Evolutionary conservation across 2,113 vertebrate species (phyloP), one percentile per base, ranked within the genome.

Genomic region (Tenrec ecaudatus): DNA sequence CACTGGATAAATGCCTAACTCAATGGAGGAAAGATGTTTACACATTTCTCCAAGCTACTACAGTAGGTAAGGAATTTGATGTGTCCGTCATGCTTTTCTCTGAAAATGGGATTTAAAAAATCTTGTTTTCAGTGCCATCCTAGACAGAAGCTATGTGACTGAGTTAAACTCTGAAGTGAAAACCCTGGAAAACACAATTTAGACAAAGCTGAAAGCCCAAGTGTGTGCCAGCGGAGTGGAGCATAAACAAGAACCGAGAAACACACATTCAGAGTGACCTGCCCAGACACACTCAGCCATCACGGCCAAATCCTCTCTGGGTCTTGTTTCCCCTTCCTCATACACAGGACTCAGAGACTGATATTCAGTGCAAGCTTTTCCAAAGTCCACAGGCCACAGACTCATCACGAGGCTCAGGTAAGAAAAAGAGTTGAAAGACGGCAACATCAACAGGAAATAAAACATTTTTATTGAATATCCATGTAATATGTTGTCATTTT

Each of bases 391-490:
- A 25, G 27, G n/a, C 8, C 20, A 0, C 1, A 3, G 53, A 33
- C 4, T 64, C 6, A 23, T 25, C 29, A 12, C 3, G 8, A 77
- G 83, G 36, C 38, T 71, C 33, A 38, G 47, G 79, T 16, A 94
- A 97, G 87, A 71, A 92, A 96, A 95, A 86, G 88, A 98, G 95
- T 95, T 93, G 96, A 96, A 95, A 95, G 81, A 83, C 96, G 88
- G 98, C 98, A 98, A 98, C 99, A 99, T 99, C 98, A 99, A 99
- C 99, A 99, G 99, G 99, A 99, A 99, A 99, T 99, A 99, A 99
- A 99, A 99, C 99, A 98, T 99, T 99, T 99, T 99, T 99, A 99
- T 99, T 99, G 99, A 99, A 98, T 99, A 99, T 99, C 98, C 98
- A 98, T 99, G 98, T 99, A 98, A 97, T 98, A 99, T 99, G 99